Evolutionary conservation across 2,113 vertebrate species (phyloP).

Genomic region (Labrus mixtus): DNA sequence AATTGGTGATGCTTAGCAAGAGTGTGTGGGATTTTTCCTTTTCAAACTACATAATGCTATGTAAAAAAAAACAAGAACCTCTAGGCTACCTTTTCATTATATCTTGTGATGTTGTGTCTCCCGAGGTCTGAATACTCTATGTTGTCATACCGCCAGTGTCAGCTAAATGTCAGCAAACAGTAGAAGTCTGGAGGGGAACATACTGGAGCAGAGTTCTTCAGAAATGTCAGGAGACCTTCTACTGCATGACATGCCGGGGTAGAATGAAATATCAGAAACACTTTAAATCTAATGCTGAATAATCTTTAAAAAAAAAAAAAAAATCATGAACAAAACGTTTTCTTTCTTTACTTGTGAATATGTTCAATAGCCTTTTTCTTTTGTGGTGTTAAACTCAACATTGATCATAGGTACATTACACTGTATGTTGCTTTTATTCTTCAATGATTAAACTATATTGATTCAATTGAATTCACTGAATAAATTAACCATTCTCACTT

Average conservation of each 20-base stretch:
- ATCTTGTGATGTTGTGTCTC: neutral
- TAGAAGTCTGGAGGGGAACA: constrained; percentile 16
- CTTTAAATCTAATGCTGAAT: neutral
- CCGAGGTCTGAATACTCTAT: constrained; percentile 3
- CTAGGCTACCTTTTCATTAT: too few relatives aligned
- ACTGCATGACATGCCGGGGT: neutral
- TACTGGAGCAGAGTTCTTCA: too few relatives aligned
- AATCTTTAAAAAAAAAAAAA: neutral
- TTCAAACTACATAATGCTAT: too few relatives aligned
- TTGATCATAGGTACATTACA: neutral
- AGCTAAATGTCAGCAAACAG: constrained; percentile 81
- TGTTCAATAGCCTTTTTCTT: neutral
- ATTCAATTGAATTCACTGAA: too few relatives aligned
- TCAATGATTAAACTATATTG: too few relatives aligned
- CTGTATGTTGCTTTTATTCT: neutral
- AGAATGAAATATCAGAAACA: constrained; percentile 3
- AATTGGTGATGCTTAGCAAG: too few relatives aligned
- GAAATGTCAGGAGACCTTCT: constrained; percentile 12
- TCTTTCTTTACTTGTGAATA: too few relatives aligned
- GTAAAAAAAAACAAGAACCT: too few relatives aligned
- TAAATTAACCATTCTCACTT: too few relatives aligned
- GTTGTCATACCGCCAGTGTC: constrained; percentile 57
- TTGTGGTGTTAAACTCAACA: neutral
- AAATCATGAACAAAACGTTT: too few relatives aligned
- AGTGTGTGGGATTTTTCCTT: neutral